Evolutionary conservation across 2,797 vertebrate species (phyloP), one percentile per base, ranked within the genome.

Genomic region (Enteromius trimaculatus): DNA sequence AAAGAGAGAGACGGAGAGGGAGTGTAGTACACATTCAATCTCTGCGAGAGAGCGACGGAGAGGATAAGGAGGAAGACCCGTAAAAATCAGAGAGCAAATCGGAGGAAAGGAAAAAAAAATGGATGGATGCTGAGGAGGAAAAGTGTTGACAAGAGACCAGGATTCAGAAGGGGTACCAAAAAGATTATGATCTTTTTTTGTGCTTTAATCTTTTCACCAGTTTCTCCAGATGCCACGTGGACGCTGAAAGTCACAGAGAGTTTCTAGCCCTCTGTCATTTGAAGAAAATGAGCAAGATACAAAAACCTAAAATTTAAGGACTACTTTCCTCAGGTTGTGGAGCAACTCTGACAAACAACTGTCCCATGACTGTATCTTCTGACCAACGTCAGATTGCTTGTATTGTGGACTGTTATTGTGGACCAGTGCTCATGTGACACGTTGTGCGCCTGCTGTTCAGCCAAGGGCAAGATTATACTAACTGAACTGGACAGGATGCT

Each of bases 401-500:
- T 68, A 29, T 77, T 5, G 65, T 42, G 53, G 31, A 78, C 60
- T 64, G 60, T 17, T 64, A 31, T 31, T 64, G 60, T 34, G 21
- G 76, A 71, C 31, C 23, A 55, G 72, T 62, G 39, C 23, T 79
- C 16, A 34, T 77, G 44, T 23, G 79, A 77, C 72, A 66, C 71
- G 68, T 60, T 58, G 65, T 68, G 21, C 7, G 55, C 49, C 44
- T 77, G 34, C 64, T 17, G 44, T 71, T 71, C 66, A 79, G 14
- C 49, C 17, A 75, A 44, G 81, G 68, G 83, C 39, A 31, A 42
- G 81, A 81, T 77, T 66, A 79, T 31, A 74, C 69, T 74, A 85
- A 85, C 84, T 47, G 26, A 84, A 85, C 82, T 74, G 87, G 89
- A 89, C 85, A 85, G 82, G 88, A 89, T 87, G 92, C 90, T 86